Evolutionary conservation across 2,888 invertebrate genomes (phyloP).

Genomic region (Erebia aethiops): DNA sequence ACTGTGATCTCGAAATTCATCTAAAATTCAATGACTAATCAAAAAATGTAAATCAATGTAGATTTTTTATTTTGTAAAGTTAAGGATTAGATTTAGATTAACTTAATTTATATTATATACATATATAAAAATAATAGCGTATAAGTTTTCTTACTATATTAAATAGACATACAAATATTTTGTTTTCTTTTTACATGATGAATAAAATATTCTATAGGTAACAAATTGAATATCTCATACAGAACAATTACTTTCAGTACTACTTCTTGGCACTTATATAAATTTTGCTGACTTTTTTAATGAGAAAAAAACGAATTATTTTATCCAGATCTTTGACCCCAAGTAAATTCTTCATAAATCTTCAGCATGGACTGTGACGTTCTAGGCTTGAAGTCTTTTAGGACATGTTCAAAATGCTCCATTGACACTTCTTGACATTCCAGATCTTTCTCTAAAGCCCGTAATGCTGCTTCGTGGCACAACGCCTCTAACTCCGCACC

Average conservation of each 20-base stretch:
- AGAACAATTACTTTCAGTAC: background rate
- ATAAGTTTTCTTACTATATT: conserved; percentile 55
- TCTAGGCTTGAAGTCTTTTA: conserved; percentile 88
- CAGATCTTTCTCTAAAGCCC: conserved; percentile 90
- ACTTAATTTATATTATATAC: conserved; percentile 60
- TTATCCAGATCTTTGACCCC: conserved; percentile 65
- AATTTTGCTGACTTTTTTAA: no score
- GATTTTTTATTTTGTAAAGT: conserved; percentile 22
- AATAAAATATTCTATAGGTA: background rate
- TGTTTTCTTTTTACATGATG: conserved; percentile 15
- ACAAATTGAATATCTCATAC: background rate
- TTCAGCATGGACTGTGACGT: conserved; percentile 87
- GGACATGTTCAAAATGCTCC: conserved; percentile 88
- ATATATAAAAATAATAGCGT: conserved; percentile 49
- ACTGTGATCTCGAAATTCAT: conserved; percentile 32
- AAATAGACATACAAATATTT: conserved; percentile 51
- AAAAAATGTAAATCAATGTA: conserved; percentile 13
- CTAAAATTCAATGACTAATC: background rate
- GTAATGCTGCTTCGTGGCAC: conserved; percentile 95
- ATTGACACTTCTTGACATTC: conserved; percentile 84
- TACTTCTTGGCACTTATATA: no score
- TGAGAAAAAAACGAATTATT: background rate
- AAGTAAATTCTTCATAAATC: conserved; percentile 87
- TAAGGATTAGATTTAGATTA: conserved; percentile 48
- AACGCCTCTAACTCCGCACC: conserved; percentile 96